Evolutionary conservation across 2,797 vertebrate species (phyloP).

Genomic region (Danio choprae): DNA sequence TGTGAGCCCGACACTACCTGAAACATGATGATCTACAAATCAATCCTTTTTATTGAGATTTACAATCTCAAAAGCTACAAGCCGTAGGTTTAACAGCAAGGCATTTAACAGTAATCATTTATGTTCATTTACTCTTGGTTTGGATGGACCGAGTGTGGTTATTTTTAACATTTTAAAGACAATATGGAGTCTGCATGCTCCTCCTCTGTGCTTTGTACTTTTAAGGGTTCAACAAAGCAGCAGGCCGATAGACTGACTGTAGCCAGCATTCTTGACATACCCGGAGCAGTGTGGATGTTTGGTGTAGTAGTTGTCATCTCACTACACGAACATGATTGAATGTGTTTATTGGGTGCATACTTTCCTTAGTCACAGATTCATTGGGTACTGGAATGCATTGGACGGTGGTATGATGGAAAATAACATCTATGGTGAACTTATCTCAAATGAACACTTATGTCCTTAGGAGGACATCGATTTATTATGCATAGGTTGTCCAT

Average conservation of each 20-base stretch:
- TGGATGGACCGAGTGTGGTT: slow-evolving; percentile 9
- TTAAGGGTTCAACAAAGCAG: slow-evolving; percentile 64
- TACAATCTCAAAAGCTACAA: not conserved
- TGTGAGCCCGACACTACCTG: slow-evolving; percentile 41
- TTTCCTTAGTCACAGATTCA: slow-evolving; percentile 16
- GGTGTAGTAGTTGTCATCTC: slow-evolving; percentile 31
- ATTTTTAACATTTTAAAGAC: slow-evolving; percentile 33
- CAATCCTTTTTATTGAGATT: slow-evolving; percentile 27
- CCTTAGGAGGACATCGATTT: slow-evolving; percentile 22
- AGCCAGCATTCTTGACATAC: slow-evolving; percentile 69
- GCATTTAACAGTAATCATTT: not conserved
- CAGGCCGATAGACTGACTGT: slow-evolving; percentile 60
- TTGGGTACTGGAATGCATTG: not conserved
- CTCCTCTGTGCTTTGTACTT: slow-evolving; percentile 58
- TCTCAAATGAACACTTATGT: slow-evolving; percentile 4
- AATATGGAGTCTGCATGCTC: slow-evolving; percentile 11
- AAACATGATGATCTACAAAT: slow-evolving; percentile 32
- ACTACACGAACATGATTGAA: slow-evolving; percentile 25
- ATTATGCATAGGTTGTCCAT: not conserved
- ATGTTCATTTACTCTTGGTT: not conserved
- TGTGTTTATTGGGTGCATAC: slow-evolving; percentile 20
- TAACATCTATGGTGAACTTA: slow-evolving; percentile 25
- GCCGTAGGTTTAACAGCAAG: not conserved
- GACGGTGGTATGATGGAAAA: slow-evolving; percentile 26
- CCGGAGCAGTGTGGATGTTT: slow-evolving; percentile 57